These are phyloP conservation scores for Macrotrachela quadricornifera DNA, from an alignment of 1,140 invertebrate genomes.

Conservation along the genomic window DNA sequence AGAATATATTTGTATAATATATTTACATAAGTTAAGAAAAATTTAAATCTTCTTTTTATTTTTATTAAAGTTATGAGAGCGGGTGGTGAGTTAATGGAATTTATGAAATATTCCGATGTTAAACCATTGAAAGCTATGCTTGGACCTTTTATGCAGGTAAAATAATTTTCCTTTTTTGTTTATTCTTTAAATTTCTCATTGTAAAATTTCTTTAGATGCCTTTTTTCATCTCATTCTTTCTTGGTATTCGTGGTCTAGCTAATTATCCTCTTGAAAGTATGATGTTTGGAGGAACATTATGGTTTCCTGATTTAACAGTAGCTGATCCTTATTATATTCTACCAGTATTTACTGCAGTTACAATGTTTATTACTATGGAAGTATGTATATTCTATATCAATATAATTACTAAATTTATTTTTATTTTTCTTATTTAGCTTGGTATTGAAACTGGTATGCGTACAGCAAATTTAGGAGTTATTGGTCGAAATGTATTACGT, in stretches of 20 bases:
- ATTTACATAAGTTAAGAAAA: neutral
- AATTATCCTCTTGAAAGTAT: conserved; percentile 65
- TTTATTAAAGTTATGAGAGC: neutral
- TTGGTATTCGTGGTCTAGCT: conserved; percentile 58
- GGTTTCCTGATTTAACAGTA: conserved; percentile 75
- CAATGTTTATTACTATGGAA: conserved; percentile 56
- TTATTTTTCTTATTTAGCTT: too few relatives aligned
- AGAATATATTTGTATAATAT: too few relatives aligned
- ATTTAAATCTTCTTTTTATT: neutral
- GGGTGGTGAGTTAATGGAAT: conserved; percentile 4
- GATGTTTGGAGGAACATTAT: conserved; percentile 60
- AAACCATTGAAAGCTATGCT: conserved; percentile 31
- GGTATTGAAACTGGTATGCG: too few relatives aligned
- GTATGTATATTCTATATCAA: too few relatives aligned
- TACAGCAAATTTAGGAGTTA: too few relatives aligned
- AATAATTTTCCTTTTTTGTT: neutral
- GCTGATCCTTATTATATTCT: conserved; percentile 68
- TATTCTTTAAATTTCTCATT: neutral
- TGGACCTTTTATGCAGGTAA: conserved; percentile 55
- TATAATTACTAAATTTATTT: too few relatives aligned
- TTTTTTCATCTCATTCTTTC: conserved; percentile 70
- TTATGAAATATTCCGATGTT: conserved; percentile 5
- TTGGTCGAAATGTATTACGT: too few relatives aligned
- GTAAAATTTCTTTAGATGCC: conserved; percentile 40
- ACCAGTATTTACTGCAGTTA: conserved; percentile 57